Conservation (phyloP, 37 sponge, comb jelly and placozoan genomes). For the Geodia barretti region DNA sequence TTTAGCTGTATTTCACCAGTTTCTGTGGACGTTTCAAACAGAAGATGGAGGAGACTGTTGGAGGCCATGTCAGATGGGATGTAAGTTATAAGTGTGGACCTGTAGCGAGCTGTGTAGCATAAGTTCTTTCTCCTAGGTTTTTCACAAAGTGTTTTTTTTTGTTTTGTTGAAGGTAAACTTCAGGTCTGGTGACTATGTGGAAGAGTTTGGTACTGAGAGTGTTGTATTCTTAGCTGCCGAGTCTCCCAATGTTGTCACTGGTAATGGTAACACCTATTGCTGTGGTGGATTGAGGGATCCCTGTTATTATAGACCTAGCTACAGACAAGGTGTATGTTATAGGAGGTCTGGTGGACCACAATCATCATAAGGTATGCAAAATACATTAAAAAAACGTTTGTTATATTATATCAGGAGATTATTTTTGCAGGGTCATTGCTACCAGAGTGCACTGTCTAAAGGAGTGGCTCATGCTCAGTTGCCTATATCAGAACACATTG, state of each 20-base stretch:
- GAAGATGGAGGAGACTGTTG: conserved; percentile 27
- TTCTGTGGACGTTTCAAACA: conserved; percentile 53
- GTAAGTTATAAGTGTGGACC: conserved; percentile 56
- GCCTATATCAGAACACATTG: conserved; percentile 63
- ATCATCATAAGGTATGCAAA: conserved; percentile 83
- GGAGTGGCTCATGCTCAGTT: conserved; percentile 83
- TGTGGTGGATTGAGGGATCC: background rate
- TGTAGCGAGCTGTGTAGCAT: too few relatives aligned
- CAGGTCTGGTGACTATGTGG: conserved; percentile 26
- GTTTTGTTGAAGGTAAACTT: conserved; percentile 34
- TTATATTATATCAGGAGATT: too few relatives aligned
- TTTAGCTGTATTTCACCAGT: conserved; percentile 68
- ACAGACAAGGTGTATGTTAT: conserved; percentile 79
- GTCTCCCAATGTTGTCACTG: conserved; percentile 72
- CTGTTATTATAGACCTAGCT: conserved; percentile 50
- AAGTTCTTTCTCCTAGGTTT: too few relatives aligned
- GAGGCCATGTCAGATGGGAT: conserved; percentile 68
- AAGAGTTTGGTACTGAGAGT: conserved; percentile 61
- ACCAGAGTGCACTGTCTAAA: conserved; percentile 47
- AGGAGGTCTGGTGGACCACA: conserved; percentile 94
- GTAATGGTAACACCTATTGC: conserved; percentile 5
- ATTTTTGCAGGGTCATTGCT: conserved; percentile 73
- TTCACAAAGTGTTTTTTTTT: too few relatives aligned
- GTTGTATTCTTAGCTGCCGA: conserved; percentile 81
- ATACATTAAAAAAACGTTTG: too few relatives aligned